Conservation (phyloP, 1,140 invertebrate species). For the Temnothorax nylanderi region DNA sequence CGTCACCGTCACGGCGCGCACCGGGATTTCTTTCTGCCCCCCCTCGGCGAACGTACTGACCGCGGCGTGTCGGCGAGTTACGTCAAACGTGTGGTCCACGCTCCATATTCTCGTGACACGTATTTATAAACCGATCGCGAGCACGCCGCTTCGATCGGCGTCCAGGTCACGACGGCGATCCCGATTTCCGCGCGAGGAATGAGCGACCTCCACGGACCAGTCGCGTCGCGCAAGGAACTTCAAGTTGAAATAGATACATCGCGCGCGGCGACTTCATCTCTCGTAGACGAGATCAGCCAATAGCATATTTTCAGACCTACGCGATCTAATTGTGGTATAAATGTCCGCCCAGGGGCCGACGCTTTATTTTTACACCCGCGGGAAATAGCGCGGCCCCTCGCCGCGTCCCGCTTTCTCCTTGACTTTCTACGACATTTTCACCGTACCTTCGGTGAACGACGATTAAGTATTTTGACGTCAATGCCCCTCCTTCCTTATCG, state of each 20-base stretch:
- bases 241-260: background rate
- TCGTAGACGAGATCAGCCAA: constrained; percentile 4
- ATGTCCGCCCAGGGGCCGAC: background rate
- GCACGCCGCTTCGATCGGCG: background rate
- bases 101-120: constrained; percentile 16
- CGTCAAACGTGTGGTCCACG: constrained; percentile 44
- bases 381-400: background rate
- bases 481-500: background rate
- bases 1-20: background rate
- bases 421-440: constrained; percentile 38
- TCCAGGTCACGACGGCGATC: too few relatives aligned
- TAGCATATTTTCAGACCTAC: constrained; percentile 30
- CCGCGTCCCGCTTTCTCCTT: constrained; percentile 21
- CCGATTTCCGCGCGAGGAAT: too few relatives aligned
- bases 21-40: background rate
- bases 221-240: background rate
- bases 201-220: too few relatives aligned
- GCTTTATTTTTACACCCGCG: constrained; percentile 24
- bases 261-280: background rate
- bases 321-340: background rate
- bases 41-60: background rate
- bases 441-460: background rate
- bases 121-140: constrained; percentile 32
- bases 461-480: constrained; percentile 24
- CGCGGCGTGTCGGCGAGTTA: constrained; percentile 5